Percentiles rank a stretch among this genome's conserved stretches.
phyloP scores from a whole-genome alignment of 2,797 vertebrate species.

The Enteromius viviparus region DNA sequence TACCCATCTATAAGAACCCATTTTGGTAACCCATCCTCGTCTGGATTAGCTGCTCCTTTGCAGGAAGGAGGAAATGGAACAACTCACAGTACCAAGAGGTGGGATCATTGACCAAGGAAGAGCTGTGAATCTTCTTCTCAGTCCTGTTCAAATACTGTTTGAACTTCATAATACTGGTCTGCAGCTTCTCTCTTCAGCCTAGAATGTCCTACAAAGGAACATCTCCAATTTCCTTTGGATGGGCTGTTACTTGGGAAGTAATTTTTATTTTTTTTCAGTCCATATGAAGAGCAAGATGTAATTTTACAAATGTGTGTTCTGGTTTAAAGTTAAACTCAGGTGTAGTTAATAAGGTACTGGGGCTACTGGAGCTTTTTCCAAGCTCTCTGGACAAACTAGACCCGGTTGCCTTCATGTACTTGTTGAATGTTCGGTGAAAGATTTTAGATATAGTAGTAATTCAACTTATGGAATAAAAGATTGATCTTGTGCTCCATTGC shows the following conservation, averaged over 20 bases:
- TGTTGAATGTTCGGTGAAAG: conserved; percentile 74
- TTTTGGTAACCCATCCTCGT: neutral
- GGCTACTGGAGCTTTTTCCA: conserved; percentile 49
- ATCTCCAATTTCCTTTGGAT: conserved; percentile 16
- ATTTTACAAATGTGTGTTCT: conserved; percentile 49
- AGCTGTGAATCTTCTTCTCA: conserved; percentile 44
- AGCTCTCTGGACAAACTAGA: conserved; percentile 58
- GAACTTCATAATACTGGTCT: conserved; percentile 1
- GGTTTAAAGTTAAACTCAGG: conserved; percentile 76
- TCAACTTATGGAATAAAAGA: conserved; percentile 41
- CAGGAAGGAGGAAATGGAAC: neutral
- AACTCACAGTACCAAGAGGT: neutral
- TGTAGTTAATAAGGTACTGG: conserved; percentile 71
- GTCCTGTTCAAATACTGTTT: conserved; percentile 26
- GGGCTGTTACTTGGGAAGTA: conserved; percentile 1
- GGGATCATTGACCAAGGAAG: conserved; percentile 45
- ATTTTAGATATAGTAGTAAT: conserved; percentile 51
- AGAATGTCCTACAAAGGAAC: conserved; percentile 19
- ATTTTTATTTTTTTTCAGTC: neutral
- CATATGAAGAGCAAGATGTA: neutral
- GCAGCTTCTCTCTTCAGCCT: conserved; percentile 25
- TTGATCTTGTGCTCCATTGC: conserved; percentile 39
- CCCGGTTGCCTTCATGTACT: conserved; percentile 69
- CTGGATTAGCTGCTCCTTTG: conserved; percentile 10
- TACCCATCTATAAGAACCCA: neutral